Base-by-base conservation (phyloP, 2,113 vertebrate genomes). In the Laterallus jamaicensis region DNA sequence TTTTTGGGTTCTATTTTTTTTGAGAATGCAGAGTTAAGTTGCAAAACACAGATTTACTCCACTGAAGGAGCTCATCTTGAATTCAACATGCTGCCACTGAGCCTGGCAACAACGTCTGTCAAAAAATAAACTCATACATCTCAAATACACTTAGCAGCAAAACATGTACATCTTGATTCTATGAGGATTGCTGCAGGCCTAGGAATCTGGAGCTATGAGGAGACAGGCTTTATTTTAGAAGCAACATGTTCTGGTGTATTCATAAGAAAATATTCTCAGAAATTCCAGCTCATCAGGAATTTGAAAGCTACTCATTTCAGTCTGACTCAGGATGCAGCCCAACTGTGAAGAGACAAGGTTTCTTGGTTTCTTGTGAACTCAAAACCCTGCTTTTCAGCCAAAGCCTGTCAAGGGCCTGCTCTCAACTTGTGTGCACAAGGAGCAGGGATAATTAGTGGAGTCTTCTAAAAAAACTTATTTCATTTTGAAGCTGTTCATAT, bases 161-260 rank as follows among this genome's bases (percentile, higher is more conserved):
- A 92, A 77, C 25, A 21, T 1, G 9, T 67, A 12, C 47, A 49
- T 67, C 49, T 91, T 54, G 64, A 50, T 78, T 91, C 64, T 77
- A 78, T 37, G 62, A 91, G 60, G 64, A 92, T 52, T 78, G 55
- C 55, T 66, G 80, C 83, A 75, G 60, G 80, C 42, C 60, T 19
- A 31, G 54, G 74, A 84, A 75, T 60, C 69, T 87, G 80, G 81
- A 89, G 62, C 66, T 89, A 42, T n/a, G 52, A 64, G 62, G 49
- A 74, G 85, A 81, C 47, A 93, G 74, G 58, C 44, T 75, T 86
- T 93, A 47, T 84, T 96, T 89, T 59, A 84, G 74, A 73, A 92
- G 69, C 52, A 86, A 56, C 54, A 49, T 75, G 17, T 68, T 83
- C 82, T 89, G 88, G 35, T 86, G 49, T 25, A 60, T 47, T 52